A percentile compares a stretch with the other conserved stretches of the same genome.
Conservation (phyloP, 53 echinoderm and acorn worm species). For the Holothuria leucospilota region DNA sequence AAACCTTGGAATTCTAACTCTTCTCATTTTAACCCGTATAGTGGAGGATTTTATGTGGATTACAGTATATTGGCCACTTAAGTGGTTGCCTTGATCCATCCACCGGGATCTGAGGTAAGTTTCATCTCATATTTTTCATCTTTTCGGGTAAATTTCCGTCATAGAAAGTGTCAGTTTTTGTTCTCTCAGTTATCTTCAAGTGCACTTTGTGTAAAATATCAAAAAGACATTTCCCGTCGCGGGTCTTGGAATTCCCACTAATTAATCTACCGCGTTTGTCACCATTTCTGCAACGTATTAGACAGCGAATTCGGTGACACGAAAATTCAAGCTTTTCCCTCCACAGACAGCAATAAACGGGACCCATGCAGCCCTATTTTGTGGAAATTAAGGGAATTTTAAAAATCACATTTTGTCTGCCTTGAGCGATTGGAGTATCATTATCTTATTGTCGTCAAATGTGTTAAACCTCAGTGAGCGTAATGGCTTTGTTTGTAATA, state of each 20-base stretch:
- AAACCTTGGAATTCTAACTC: conserved; percentile 50
- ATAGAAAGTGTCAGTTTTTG: conserved; percentile 58
- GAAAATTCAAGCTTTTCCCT: conserved; percentile 21
- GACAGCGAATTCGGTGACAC: neutral
- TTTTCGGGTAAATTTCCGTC: conserved; percentile 43
- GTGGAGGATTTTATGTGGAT: conserved; percentile 52
- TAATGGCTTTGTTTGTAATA: conserved; percentile 58
- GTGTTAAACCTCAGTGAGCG: conserved; percentile 59
- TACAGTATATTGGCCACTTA: conserved; percentile 27
- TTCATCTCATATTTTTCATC: conserved; percentile 40
- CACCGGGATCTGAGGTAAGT: conserved; percentile 48
- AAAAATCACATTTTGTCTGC: conserved; percentile 39
- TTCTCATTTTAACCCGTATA: conserved; percentile 23
- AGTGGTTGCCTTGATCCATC: conserved; percentile 35
- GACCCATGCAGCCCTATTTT: conserved; percentile 26
- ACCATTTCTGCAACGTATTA: conserved; percentile 11
- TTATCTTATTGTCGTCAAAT: conserved; percentile 58
- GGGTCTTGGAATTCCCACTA: conserved; percentile 53
- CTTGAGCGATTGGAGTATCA: conserved; percentile 51
- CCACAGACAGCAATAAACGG: neutral
- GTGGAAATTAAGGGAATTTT: conserved; percentile 29
- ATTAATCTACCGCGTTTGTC: conserved; percentile 32
- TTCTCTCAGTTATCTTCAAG: conserved; percentile 52
- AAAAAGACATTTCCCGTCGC: conserved; percentile 60
- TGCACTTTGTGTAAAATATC: conserved; percentile 57